Evolutionary conservation across 23 tunicate species (phyloP).

Genomic region (Halocynthia roretzi): DNA sequence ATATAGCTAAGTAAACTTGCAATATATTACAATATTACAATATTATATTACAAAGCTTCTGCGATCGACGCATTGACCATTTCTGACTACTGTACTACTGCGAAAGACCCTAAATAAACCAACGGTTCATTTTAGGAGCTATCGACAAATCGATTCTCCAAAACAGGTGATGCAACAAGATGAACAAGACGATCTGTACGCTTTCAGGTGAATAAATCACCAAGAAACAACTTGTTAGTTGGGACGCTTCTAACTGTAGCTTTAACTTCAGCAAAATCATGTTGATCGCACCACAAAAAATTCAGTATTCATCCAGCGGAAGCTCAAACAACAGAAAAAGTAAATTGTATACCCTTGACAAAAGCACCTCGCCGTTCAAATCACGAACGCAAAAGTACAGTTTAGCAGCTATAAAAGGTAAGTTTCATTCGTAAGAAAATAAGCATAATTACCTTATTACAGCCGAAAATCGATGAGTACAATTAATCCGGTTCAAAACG

Average conservation of each 20-base stretch:
- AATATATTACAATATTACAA: too few relatives aligned
- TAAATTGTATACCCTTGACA: neutral
- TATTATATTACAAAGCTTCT: too few relatives aligned
- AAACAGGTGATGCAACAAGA: neutral
- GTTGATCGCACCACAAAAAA: constrained; percentile 7
- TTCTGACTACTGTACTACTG: too few relatives aligned
- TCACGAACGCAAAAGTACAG: neutral
- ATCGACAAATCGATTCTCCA: constrained; percentile 1
- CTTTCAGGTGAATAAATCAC: neutral
- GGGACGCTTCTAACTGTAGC: neutral
- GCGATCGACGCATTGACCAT: too few relatives aligned
- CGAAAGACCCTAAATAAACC: too few relatives aligned
- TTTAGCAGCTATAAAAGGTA: constrained; percentile 8
- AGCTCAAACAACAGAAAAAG: too few relatives aligned
- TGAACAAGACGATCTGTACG: neutral
- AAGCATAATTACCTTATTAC: too few relatives aligned
- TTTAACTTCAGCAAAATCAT: constrained; percentile 9
- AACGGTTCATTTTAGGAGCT: neutral
- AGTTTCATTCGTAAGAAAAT: too few relatives aligned
- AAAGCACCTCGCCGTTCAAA: neutral
- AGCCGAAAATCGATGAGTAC: too few relatives aligned
- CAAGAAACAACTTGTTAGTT: neutral
- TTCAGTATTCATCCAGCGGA: neutral
- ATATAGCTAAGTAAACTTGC: too few relatives aligned
- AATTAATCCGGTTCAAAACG: neutral